Conservation (phyloP, 1,140 invertebrate genomes). For the Stegodyphus mimosarum region DNA sequence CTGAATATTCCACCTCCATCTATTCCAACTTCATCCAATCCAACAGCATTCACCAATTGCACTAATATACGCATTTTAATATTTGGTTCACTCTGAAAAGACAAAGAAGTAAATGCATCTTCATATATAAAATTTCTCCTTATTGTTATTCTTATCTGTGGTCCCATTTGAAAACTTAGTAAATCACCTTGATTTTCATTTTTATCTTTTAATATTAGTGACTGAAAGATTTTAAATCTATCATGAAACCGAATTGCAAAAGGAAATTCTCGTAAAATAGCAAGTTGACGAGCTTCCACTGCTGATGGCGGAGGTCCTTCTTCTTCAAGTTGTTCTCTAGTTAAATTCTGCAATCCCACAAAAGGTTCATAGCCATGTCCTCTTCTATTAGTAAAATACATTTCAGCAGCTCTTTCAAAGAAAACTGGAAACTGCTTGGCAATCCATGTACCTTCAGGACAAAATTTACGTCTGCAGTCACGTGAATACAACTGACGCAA, state of each 20-base stretch:
- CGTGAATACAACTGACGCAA: constrained; percentile 83
- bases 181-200: constrained; percentile 79
- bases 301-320: constrained; percentile 86
- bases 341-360: constrained; percentile 74
- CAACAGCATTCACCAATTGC: constrained; percentile 88
- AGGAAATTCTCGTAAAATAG: constrained; percentile 90
- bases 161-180: constrained; percentile 77
- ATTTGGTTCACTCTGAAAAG: constrained; percentile 90
- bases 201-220: constrained; percentile 72
- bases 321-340: constrained; percentile 74
- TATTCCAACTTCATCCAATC: constrained; percentile 93
- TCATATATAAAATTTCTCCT: constrained; percentile 94
- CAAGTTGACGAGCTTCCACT: constrained; percentile 87
- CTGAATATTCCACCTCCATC: constrained; percentile 92
- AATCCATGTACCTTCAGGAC: constrained; percentile 82
- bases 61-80: constrained; percentile 86
- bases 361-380: constrained; percentile 75
- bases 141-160: constrained; percentile 82
- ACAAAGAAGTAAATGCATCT: constrained; percentile 95
- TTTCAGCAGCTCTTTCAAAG: constrained; percentile 72
- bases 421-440: constrained; percentile 77
- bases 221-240: constrained; percentile 76
- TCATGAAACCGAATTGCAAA: constrained; percentile 93
- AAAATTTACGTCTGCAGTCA: constrained; percentile 82
- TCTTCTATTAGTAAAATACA: constrained; percentile 72